Conservation (phyloP, 2,888 invertebrate genomes). For the Hyposoter dolosus region DNA sequence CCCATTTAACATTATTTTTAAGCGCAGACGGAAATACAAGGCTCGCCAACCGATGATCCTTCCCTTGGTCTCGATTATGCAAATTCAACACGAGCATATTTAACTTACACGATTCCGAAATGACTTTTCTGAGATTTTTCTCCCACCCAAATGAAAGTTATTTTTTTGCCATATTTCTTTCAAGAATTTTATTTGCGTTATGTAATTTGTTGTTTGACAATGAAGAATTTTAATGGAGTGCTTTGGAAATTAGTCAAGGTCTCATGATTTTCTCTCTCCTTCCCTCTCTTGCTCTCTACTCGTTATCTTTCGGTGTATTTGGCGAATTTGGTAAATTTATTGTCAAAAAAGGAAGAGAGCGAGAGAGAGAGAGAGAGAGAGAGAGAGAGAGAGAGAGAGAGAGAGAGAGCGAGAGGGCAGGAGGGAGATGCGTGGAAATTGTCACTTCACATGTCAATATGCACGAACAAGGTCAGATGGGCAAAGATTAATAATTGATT, state of each 20-base stretch:
- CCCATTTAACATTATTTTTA: conserved; percentile 79
- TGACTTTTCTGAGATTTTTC: neutral
- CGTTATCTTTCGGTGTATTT: neutral
- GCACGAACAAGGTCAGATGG: conserved; percentile 61
- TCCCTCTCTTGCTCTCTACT: neutral
- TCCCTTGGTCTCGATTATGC: conserved; percentile 50
- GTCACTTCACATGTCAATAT: conserved; percentile 37
- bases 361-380: conserved; percentile 12
- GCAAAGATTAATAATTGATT: conserved; percentile 61
- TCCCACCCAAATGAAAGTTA: neutral
- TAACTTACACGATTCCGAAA: neutral
- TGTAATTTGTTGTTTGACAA: conserved; percentile 9
- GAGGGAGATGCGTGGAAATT: conserved; percentile 13
- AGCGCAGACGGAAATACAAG: conserved; percentile 76
- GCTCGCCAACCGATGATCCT: conserved; percentile 71
- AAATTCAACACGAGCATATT: conserved; percentile 15
- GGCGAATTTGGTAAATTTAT: conserved; percentile 20
- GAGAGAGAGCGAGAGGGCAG: conserved; percentile 11
- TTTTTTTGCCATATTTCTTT: neutral
- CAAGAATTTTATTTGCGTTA: neutral
- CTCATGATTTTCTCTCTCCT: neutral
- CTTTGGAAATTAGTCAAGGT: neutral
- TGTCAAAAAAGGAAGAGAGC: neutral
- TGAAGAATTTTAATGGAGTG: neutral
- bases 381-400: neutral